Conservation (phyloP, 1,140 invertebrate genomes). For the Pararge aegeria region DNA sequence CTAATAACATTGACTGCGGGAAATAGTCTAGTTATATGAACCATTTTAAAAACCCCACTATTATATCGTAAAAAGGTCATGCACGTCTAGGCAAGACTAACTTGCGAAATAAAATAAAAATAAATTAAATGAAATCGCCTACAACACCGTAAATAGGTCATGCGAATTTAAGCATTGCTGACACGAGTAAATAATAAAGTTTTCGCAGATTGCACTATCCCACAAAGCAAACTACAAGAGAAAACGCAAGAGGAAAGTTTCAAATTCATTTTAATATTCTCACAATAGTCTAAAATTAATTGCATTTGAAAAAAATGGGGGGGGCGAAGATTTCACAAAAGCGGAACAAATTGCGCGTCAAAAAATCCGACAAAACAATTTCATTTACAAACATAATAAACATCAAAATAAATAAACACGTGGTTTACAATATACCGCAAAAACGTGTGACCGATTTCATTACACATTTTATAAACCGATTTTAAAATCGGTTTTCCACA, state of each 20-base stretch:
- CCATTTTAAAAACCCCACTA: too few species aligned
- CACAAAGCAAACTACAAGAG: slow-evolving; percentile 55
- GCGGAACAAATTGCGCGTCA: slow-evolving; percentile 27
- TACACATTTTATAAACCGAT: background rate
- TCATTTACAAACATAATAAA: slow-evolving; percentile 19
- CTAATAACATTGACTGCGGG: too few species aligned
- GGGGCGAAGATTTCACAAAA: slow-evolving; percentile 41
- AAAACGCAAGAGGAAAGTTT: slow-evolving; percentile 68
- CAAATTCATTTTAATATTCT: slow-evolving; percentile 77
- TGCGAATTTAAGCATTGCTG: slow-evolving; percentile 16
- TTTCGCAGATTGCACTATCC: slow-evolving; percentile 44
- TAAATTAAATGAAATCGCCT: too few species aligned
- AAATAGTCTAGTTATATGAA: too few species aligned
- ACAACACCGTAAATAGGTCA: too few species aligned
- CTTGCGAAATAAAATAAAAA: too few species aligned
- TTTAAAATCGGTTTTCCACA: background rate
- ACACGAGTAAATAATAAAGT: slow-evolving; percentile 30
- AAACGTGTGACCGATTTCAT: background rate
- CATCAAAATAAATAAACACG: slow-evolving; percentile 4
- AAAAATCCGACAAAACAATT: slow-evolving; percentile 28
- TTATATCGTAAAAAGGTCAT: too few species aligned
- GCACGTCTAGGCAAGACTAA: too few species aligned
- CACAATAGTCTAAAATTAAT: slow-evolving; percentile 69
- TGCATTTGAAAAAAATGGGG: slow-evolving; percentile 47
- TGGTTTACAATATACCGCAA: background rate